Base-by-base conservation (phyloP, 2,888 invertebrate genomes). In the Zygaena filipendulae region DNA sequence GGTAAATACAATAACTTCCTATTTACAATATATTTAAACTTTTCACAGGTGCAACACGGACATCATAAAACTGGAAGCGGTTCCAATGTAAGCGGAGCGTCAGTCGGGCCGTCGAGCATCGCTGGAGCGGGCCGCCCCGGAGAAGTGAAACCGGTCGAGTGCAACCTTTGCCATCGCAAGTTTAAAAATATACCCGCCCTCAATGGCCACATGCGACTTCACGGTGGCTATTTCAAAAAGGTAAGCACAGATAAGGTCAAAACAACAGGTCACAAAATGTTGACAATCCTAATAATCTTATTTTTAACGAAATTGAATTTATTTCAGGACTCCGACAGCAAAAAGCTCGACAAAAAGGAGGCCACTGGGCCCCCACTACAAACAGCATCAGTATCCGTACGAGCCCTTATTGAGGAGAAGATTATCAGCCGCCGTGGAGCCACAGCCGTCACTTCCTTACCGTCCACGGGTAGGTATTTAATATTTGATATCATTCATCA, bases 181-280 rank as follows among this genome's bases (percentile, higher is more conserved):
- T 98, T 97, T 80, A 97, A 97, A 81, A 97, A 97, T 69, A 92
- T 96, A 67, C 96, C 97, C 11, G 97, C 97, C 13, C 86, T 98
- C 31, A 98, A 98, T 70, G 97, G 97, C 5, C 97, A 97, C 62
- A 97, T 97, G 97, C 84, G 97, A 52, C 83, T 97, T 39, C 97
- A 98, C 67, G 97, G 97, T 23, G 97, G 97, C 31, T 97, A 96
- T 70, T 93, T 95, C 59, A 97, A 97, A 71, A 95, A 94, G 86
- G 91, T 90, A 68, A 45, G 37, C n/a, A n/a, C n/a, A n/a, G n/a
- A n/a, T n/a, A n/a, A n/a, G n/a, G n/a, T n/a, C n/a, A n/a, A n/a
- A n/a, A n/a, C n/a, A n/a, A n/a, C n/a, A n/a, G n/a, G n/a, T n/a
- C n/a, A n/a, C n/a, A n/a, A n/a, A n/a, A n/a, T n/a, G n/a, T n/a